A percentile compares a stretch with the other conserved stretches of the same genome.
Evolutionary conservation across 2,797 vertebrate species (phyloP).

Genomic region (Propithecus deckenii): DNA sequence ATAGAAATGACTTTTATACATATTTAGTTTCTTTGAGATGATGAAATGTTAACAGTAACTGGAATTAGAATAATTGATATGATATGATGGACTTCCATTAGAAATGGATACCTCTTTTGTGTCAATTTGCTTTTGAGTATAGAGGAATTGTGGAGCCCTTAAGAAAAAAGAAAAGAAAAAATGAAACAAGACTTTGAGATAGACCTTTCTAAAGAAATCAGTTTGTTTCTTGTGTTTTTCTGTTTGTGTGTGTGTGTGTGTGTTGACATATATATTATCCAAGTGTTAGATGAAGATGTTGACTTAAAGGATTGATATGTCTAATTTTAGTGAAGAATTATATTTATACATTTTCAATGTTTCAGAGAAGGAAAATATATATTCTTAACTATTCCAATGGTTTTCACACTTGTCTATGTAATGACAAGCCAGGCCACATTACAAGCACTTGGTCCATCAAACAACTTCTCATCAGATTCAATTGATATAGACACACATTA

Average conservation of each 20-base stretch:
- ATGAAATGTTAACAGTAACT: not conserved
- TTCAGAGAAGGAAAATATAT: not conserved
- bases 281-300: not conserved
- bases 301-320: not conserved
- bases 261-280: not conserved
- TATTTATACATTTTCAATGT: not conserved
- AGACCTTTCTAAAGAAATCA: not conserved
- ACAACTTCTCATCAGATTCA: not conserved
- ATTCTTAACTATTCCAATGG: not conserved
- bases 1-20: not conserved
- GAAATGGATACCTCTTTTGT: not conserved
- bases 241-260: not conserved
- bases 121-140: not conserved
- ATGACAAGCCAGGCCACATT: not conserved
- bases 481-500: not conserved
- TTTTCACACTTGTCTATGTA: not conserved
- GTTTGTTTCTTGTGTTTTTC: not conserved
- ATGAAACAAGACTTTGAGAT: not conserved
- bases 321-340: not conserved
- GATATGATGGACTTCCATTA: not conserved
- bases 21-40: not conserved
- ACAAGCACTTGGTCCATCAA: not conserved
- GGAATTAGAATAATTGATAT: not conserved
- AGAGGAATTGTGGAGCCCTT: not conserved
- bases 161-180: not conserved